A percentile compares a stretch with the other conserved stretches of the same genome.
Conservation (phyloP, 2,113 vertebrate species). For the Carassius carassius region DNA sequence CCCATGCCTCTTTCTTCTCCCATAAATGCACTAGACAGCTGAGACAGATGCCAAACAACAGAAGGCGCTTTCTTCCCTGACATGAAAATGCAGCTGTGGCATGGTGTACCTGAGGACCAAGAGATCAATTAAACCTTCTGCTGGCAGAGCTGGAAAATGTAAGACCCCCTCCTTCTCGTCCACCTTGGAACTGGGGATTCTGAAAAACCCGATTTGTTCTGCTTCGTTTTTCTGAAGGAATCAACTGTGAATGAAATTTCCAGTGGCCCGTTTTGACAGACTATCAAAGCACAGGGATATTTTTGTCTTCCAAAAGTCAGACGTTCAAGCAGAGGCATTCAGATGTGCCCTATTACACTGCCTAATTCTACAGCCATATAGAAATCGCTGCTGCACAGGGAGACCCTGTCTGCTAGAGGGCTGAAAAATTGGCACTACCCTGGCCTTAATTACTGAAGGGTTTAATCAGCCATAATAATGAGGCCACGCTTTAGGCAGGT, state of each 20-base stretch:
- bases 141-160: not conserved
- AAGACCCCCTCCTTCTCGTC: not conserved
- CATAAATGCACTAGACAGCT: slow-evolving; percentile 20
- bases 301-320: slow-evolving; percentile 35
- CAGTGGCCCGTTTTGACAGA: not conserved
- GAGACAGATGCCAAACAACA: slow-evolving; percentile 37
- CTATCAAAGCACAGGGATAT: not conserved
- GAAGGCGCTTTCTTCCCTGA: slow-evolving; percentile 26
- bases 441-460: slow-evolving; percentile 57
- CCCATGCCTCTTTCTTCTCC: slow-evolving; percentile 1
- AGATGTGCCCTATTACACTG: slow-evolving; percentile 19
- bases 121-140: slow-evolving; percentile 37
- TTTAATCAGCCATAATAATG: slow-evolving; percentile 57
- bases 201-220: not conserved
- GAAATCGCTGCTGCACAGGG: slow-evolving; percentile 21
- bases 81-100: slow-evolving; percentile 40
- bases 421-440: slow-evolving; percentile 44
- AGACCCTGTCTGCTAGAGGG: slow-evolving; percentile 36
- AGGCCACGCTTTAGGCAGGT: slow-evolving; percentile 50
- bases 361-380: slow-evolving; percentile 10
- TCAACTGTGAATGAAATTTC: not conserved
- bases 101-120: slow-evolving; percentile 25
- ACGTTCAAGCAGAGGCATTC: not conserved
- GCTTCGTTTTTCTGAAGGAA: not conserved
- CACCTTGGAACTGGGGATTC: slow-evolving; percentile 10